Evolutionary conservation across 2,113 vertebrate genomes (phyloP), one percentile per base, ranked within the genome.

Genomic region (Orientallactaga bullata): DNA sequence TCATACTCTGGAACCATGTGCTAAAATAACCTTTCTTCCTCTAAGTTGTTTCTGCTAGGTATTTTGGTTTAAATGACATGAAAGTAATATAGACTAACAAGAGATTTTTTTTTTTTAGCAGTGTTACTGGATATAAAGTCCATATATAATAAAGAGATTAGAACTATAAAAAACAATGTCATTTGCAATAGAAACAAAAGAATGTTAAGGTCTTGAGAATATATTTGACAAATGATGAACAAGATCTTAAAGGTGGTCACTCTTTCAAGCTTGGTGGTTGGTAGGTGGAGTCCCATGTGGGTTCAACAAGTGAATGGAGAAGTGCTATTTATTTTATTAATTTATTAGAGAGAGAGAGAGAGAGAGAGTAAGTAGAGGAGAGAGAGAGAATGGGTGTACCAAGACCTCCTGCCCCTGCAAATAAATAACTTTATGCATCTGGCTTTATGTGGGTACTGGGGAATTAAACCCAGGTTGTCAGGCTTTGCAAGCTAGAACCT

Each of bases 121-220:
- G 3, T 89, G 28, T 77, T 93, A 72, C 13, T 84, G 5, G 7
- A 39, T 85, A 81, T 32, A 95, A 85, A n/a, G 84, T 89, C n/a
- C 76, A 72, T 84, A 76, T 21, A 89, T 2, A 80, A 84, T 84
- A 55, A 85, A 86, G 84, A 72, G 39, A 74, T 18, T 73, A 61
- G 73, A 85, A 85, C 69, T 83, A 4, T 63, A 83, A 76, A 42
- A 74, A 88, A 42, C 8, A 73, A 68, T 86, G 47, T 76, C 7
- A 79, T n/a, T 93, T 74, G 11, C 3, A 94, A 76, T 60, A 94
- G 37, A 37, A 90, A 63, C 2, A 42, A 37, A 90, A 63, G 1
- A 42, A 66, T 68, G 72, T 90, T 61, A 60, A 66, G 37, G 7
- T 87, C n/a, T 20, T 61, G 30, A 94, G 32, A 94, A 88, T 88